A percentile compares a stretch with the other conserved stretches of the same genome.
Evolutionary conservation across 2,888 invertebrate species (phyloP).

Genomic region (Argynnis bischoffii): DNA sequence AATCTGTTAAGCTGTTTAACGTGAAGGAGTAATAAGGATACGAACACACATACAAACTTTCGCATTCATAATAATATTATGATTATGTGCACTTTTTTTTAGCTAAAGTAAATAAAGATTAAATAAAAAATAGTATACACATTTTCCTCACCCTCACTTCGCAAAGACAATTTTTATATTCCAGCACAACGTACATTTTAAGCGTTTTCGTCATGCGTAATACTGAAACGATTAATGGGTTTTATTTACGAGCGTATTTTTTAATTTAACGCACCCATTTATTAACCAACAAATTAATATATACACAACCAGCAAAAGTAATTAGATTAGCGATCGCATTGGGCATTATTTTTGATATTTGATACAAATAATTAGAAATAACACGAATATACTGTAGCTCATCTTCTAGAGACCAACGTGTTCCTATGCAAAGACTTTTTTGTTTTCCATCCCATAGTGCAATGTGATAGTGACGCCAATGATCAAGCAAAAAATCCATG

Average conservation of each 20-base stretch:
- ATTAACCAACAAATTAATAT: neutral
- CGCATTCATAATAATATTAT: too few species aligned
- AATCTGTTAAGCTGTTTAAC: too few species aligned
- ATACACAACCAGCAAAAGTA: neutral
- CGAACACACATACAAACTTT: too few species aligned
- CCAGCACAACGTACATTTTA: slow-evolving; percentile 6
- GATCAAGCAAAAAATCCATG: neutral
- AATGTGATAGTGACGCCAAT: too few species aligned
- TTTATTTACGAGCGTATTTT: slow-evolving; percentile 16
- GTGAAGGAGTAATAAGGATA: too few species aligned
- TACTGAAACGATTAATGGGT: slow-evolving; percentile 15
- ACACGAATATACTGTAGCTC: too few species aligned
- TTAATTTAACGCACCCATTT: slow-evolving; percentile 3
- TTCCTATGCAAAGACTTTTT: too few species aligned
- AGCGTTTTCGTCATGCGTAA: slow-evolving; percentile 20
- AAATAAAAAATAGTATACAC: neutral
- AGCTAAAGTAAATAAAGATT: neutral
- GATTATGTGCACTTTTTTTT: neutral
- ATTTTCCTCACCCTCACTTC: neutral
- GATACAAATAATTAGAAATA: too few species aligned
- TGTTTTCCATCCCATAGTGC: too few species aligned
- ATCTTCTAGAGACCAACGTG: too few species aligned
- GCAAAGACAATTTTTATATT: neutral
- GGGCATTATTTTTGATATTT: too few species aligned
- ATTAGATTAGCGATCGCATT: too few species aligned